phyloP scores from a whole-genome alignment of 2,888 invertebrate genomes.

The Andrena flavipes region DNA sequence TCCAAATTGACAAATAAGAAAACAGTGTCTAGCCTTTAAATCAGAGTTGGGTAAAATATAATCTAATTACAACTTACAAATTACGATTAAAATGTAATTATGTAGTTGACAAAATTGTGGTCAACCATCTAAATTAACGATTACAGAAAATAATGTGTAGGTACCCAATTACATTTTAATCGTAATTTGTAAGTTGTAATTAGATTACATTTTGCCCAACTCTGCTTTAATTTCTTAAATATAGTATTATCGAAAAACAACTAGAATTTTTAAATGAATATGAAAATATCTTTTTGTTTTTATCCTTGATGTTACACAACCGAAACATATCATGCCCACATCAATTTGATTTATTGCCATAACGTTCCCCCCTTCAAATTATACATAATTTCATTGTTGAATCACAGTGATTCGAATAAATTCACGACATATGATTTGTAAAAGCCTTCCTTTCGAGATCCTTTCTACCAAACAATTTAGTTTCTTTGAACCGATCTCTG shows the following conservation, averaged over 20 bases:
- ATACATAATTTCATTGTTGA: not conserved
- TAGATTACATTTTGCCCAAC: too few species aligned
- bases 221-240: too few species aligned
- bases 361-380: not conserved
- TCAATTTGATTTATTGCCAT: not conserved
- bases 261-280: not conserved
- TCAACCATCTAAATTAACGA: too few species aligned
- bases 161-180: too few species aligned
- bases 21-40: not conserved
- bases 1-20: not conserved
- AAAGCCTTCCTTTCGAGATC: not conserved
- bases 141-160: too few species aligned
- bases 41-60: too few species aligned
- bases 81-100: too few species aligned
- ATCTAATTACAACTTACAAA: too few species aligned
- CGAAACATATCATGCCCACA: not conserved
- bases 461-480: not conserved
- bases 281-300: not conserved
- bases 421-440: not conserved
- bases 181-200: too few species aligned
- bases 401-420: not conserved
- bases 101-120: too few species aligned
- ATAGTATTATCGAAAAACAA: not conserved
- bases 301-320: conserved; percentile 11
- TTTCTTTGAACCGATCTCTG: too few species aligned